Evolutionary conservation across 2,113 vertebrate species (phyloP).

Genomic region (Nerophis ophidion): DNA sequence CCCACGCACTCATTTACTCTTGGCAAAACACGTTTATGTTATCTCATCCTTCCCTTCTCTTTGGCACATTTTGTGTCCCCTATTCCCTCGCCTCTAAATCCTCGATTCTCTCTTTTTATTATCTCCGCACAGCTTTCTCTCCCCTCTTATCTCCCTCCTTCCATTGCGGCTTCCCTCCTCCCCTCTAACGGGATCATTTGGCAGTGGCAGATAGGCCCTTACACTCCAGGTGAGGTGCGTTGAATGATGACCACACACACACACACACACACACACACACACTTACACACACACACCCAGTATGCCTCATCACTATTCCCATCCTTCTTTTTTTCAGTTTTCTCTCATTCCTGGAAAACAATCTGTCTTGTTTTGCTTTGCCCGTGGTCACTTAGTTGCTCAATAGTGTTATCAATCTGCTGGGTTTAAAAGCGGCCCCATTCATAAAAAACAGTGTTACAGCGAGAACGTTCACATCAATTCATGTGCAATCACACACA

Average conservation of each 20-base stretch:
- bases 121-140: neutral
- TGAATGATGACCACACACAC: conserved; percentile 37
- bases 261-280: conserved; percentile 5
- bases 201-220: conserved; percentile 27
- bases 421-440: neutral
- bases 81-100: conserved; percentile 19
- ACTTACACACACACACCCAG: neutral
- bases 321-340: conserved; percentile 3
- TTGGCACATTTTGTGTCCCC: conserved; percentile 17
- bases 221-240: conserved; percentile 37
- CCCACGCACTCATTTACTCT: conserved; percentile 27
- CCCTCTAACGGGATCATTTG: conserved; percentile 38
- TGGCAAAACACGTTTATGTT: conserved; percentile 11
- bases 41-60: neutral
- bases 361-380: conserved; percentile 15
- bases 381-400: conserved; percentile 1
- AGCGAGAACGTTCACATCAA: neutral
- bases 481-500: neutral
- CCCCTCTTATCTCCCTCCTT: conserved; percentile 12
- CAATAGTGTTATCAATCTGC: conserved; percentile 4
- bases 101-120: neutral
- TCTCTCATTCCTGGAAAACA: conserved; percentile 17
- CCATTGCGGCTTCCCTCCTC: conserved; percentile 5
- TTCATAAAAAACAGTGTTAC: neutral
- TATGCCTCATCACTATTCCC: conserved; percentile 18